Evolutionary conservation across 2,888 invertebrate species (phyloP).

Genomic region (Aleiodes alternator): DNA sequence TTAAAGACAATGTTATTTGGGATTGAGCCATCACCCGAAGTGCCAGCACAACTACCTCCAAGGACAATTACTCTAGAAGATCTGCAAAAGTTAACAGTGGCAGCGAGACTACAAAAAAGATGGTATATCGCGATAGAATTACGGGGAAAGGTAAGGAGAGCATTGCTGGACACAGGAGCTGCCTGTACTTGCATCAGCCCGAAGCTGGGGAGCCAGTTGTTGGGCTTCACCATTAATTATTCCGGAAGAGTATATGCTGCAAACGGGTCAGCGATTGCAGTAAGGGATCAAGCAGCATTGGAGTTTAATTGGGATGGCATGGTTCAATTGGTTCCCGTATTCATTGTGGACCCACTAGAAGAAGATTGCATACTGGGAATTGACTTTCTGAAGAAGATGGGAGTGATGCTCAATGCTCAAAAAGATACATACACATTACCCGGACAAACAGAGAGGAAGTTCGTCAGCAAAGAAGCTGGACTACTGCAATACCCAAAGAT

Average conservation of each 20-base stretch:
- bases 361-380: background rate
- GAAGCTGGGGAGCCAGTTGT: background rate
- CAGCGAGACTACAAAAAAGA: background rate
- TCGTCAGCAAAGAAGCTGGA: background rate
- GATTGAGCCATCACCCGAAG: too few relatives aligned
- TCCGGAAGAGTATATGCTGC: background rate
- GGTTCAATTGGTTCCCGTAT: background rate
- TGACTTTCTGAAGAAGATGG: background rate
- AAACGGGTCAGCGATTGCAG: background rate
- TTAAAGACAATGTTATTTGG: background rate
- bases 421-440: background rate
- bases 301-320: background rate
- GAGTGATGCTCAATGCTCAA: background rate
- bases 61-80: background rate
- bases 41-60: too few relatives aligned
- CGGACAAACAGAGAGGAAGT: background rate
- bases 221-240: background rate
- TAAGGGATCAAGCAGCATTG: background rate
- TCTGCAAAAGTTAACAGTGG: background rate
- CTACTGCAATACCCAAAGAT: background rate
- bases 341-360: background rate
- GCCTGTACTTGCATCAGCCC: background rate
- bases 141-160: background rate
- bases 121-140: background rate
- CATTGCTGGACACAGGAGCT: background rate